Conservation (phyloP, 1,140 invertebrate genomes). For the Lucilia sericata region DNA sequence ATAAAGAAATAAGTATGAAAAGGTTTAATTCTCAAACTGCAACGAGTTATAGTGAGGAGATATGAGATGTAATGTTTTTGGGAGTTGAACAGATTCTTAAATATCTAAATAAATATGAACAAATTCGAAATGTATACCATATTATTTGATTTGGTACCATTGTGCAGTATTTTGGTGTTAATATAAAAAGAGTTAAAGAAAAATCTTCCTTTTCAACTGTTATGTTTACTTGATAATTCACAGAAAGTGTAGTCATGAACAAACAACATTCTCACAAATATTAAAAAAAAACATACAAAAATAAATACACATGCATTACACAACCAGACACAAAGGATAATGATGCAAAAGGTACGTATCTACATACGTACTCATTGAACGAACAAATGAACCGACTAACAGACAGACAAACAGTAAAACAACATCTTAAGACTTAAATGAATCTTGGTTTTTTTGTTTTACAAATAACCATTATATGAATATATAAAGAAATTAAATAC, state of each 20-base stretch:
- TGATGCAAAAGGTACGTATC: not conserved
- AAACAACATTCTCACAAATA: not conserved
- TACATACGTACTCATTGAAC: not conserved
- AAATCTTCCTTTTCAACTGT: conserved; percentile 1
- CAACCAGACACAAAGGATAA: conserved; percentile 17
- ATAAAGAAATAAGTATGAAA: no score
- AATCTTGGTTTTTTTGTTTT: conserved; percentile 24
- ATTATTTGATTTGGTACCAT: not conserved
- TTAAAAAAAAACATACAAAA: not conserved
- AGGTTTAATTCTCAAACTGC: no score
- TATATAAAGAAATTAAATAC: not conserved
- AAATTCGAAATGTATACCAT: not conserved
- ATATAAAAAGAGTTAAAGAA: not conserved
- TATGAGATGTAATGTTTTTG: no score
- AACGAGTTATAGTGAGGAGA: no score
- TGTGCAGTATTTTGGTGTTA: not conserved
- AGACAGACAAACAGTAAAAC: not conserved
- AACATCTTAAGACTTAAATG: conserved; percentile 12
- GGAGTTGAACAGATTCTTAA: no score
- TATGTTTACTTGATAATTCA: conserved; percentile 39
- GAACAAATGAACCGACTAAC: not conserved
- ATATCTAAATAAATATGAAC: no score
- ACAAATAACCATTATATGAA: conserved; percentile 6
- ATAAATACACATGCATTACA: not conserved
- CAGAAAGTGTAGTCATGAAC: conserved; percentile 28